These are phyloP conservation scores for Nemotelus pantherinus DNA, from an alignment of 2,888 invertebrate genomes.

Conservation along the genomic window DNA sequence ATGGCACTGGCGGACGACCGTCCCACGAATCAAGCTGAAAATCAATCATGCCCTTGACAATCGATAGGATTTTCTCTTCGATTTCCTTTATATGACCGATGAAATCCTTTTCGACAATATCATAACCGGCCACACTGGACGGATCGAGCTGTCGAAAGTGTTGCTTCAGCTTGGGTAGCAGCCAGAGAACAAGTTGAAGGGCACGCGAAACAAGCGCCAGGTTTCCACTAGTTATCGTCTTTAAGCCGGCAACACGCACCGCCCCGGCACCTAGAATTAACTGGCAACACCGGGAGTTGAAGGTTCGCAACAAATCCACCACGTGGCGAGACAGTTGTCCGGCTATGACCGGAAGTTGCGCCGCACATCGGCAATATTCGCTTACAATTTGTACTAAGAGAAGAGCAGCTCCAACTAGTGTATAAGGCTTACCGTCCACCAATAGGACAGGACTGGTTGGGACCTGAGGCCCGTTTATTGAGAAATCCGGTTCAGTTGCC, in stretches of 20 bases:
- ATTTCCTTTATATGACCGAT: constrained; percentile 92
- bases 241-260: constrained; percentile 90
- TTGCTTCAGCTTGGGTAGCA: constrained; percentile 76
- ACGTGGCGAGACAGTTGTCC: constrained; percentile 84
- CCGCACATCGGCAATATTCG: constrained; percentile 88
- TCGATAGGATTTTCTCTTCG: constrained; percentile 87
- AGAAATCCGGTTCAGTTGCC: constrained; percentile 36
- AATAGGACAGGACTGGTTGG: constrained; percentile 70
- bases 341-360: constrained; percentile 80
- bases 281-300: constrained; percentile 90
- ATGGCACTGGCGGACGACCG: constrained; percentile 94
- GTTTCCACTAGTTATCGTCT: constrained; percentile 94
- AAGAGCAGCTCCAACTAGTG: constrained; percentile 83
- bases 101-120: constrained; percentile 80
- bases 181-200: constrained; percentile 82
- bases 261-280: constrained; percentile 97
- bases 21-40: constrained; percentile 89
- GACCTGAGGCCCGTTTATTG: constrained; percentile 53
- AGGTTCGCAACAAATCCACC: constrained; percentile 87
- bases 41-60: constrained; percentile 86
- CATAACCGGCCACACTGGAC: constrained; percentile 68
- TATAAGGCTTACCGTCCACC: constrained; percentile 77
- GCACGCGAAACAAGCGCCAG: constrained; percentile 87
- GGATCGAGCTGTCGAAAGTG: constrained; percentile 73
- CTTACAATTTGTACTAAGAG: constrained; percentile 89